These are phyloP conservation scores for Sardina pilchardus DNA, from an alignment of 2,113 vertebrate species.

Conservation along the genomic window DNA sequence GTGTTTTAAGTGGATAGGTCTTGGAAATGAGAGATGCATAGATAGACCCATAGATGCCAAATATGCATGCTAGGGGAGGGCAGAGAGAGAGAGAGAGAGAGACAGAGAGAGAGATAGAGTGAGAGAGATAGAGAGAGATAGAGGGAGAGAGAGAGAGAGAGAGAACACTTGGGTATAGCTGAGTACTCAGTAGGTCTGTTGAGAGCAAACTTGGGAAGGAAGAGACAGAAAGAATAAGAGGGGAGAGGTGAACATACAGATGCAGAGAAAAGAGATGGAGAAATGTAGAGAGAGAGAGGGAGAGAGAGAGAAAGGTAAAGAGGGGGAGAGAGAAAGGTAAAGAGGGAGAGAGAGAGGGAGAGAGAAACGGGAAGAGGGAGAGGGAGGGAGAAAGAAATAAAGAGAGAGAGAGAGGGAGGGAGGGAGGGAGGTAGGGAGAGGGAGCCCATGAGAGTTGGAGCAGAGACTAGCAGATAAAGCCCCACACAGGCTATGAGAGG, in stretches of 20 bases:
- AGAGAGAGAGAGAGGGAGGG: neutral
- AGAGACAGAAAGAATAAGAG: no score
- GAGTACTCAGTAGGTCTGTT: no score
- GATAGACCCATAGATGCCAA: no score
- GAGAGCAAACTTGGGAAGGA: no score
- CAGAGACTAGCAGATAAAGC: no score
- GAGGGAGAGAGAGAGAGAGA: conserved; percentile 40
- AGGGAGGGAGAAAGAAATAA: neutral
- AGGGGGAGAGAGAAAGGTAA: neutral
- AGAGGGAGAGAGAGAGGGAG: neutral
- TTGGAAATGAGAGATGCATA: no score
- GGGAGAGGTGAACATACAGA: no score
- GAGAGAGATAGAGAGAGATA: neutral
- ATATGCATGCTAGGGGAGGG: no score
- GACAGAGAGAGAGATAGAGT: neutral
- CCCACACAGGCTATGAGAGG: no score
- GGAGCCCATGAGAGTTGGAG: neutral
- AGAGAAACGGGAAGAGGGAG: conserved; percentile 12
- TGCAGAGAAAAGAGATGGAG: neutral
- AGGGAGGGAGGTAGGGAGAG: conserved; percentile 19
- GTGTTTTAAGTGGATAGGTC: neutral
- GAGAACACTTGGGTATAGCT: no score
- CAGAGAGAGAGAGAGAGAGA: no score
- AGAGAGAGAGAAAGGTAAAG: neutral
- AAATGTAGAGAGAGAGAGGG: conserved; percentile 42